Base-by-base conservation (phyloP, 2,113 vertebrate species). In the Maccullochella peelii region DNA sequence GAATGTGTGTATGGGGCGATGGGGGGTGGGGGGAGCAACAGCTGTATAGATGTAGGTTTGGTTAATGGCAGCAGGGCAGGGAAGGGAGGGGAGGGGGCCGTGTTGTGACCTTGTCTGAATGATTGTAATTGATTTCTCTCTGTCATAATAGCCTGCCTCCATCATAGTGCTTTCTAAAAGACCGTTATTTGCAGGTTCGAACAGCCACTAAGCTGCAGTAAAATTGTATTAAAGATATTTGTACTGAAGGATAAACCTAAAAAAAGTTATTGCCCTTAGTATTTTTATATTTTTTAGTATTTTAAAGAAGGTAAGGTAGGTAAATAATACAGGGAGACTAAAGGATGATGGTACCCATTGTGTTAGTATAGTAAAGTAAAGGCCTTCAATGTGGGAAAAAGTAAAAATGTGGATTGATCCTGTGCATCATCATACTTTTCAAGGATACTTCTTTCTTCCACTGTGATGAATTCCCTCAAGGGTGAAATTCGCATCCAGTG, bases 1-100 rank as follows among this genome's bases (percentile, higher is more conserved):
- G 55, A 25, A 16, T 81, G 52, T 50, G 54, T 30, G 18, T 52
- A 7, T 54, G n/a, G 52, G 74, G 49, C 4, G 9, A 58, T n/a
- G 57, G 15, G 63, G 59, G 27, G 49, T 6, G 12, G 25, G 57
- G n/a, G 2, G 0, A 18, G 52, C 49, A 81, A 44, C 93, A 94
- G 90, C 91, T 94, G 93, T 77, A 70, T 36, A 89, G 77, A 94
- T 80, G 82, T 42, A 63, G 30, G 33, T 36, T 68, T 72, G 58
- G 63, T 85, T 86, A 86, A 90, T 83, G 74, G 52, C 27, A 65
- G 55, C 58, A 65, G 23, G 57, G 36, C 57, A 71, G 36, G 50
- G 40, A 82, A 21, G 66, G 66, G 49, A 38, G 57, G 42, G 57
- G 40, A 42, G 75, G 33, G 52, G 77, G 85, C 71, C 75, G 33